Conservation (phyloP, 2,888 invertebrate species). For the Saturnia japonica region DNA sequence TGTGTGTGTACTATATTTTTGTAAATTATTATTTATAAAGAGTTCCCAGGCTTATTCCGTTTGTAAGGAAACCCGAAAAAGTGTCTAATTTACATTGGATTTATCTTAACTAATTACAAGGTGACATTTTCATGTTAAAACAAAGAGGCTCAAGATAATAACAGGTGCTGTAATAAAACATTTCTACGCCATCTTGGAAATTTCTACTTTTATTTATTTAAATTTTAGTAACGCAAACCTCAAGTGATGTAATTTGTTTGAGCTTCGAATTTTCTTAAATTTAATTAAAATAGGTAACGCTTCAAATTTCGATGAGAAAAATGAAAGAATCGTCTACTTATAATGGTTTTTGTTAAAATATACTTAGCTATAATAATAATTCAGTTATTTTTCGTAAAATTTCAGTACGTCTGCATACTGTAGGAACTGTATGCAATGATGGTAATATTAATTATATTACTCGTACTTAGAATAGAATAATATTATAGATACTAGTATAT, state of each 20-base stretch:
- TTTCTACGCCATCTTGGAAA: background rate
- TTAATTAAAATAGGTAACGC: background rate
- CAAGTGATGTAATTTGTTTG: background rate
- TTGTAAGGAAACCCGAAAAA: slow-evolving; percentile 30
- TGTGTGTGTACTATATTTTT: background rate
- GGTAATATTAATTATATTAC: background rate
- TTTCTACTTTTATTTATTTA: background rate
- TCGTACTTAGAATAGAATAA: too few species aligned
- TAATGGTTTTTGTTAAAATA: background rate
- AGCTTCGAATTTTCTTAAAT: background rate
- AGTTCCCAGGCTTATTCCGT: slow-evolving; percentile 23
- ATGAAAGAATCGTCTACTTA: too few species aligned
- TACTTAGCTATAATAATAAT: background rate
- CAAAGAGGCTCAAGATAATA: slow-evolving; percentile 28
- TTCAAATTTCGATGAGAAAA: background rate
- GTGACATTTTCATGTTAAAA: slow-evolving; percentile 37
- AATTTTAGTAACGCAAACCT: background rate
- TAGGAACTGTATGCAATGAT: background rate
- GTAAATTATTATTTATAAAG: background rate
- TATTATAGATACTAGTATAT: too few species aligned
- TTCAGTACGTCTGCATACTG: background rate
- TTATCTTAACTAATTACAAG: slow-evolving; percentile 56
- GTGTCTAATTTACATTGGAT: slow-evolving; percentile 50
- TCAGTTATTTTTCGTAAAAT: background rate
- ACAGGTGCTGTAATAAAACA: slow-evolving; percentile 28